Evolutionary conservation across 2,888 invertebrate species (phyloP).

Genomic region (Aleiodes testaceus): DNA sequence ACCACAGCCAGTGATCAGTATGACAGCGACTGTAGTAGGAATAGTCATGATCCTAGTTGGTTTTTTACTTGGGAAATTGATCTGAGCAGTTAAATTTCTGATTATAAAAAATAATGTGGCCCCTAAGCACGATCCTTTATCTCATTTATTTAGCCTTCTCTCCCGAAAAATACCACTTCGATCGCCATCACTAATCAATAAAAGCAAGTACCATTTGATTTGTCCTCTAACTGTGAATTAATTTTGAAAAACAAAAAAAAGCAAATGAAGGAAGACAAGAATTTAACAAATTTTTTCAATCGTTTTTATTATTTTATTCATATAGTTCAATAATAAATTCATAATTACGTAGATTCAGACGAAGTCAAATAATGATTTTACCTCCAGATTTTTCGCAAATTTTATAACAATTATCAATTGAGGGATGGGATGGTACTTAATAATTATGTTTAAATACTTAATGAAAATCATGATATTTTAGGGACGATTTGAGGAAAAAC

Average conservation of each 20-base stretch:
- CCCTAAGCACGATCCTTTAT: conserved; percentile 43
- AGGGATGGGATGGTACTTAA: conserved; percentile 32
- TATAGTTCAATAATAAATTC: neutral
- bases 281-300: conserved; percentile 18
- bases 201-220: conserved; percentile 21
- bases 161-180: conserved; percentile 42
- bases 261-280: conserved; percentile 4
- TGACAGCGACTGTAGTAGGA: conserved; percentile 59
- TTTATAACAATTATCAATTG: conserved; percentile 7
- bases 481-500: conserved; percentile 17
- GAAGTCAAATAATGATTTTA: neutral
- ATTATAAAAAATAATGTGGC: conserved; percentile 53
- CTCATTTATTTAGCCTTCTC: conserved; percentile 62
- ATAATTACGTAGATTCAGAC: conserved; percentile 14
- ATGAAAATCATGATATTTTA: conserved; percentile 16
- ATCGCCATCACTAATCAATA: conserved; percentile 40
- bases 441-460: conserved; percentile 16
- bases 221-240: conserved; percentile 37
- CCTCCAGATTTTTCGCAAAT: conserved; percentile 6
- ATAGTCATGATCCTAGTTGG: conserved; percentile 68
- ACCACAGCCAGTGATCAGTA: conserved; percentile 57
- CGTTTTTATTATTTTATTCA: conserved; percentile 15
- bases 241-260: conserved; percentile 8
- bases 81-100: conserved; percentile 65
- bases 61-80: conserved; percentile 69